Evolutionary conservation across 1,140 invertebrate genomes (phyloP).

Genomic region (Pseudomyrmex flavicornis): DNA sequence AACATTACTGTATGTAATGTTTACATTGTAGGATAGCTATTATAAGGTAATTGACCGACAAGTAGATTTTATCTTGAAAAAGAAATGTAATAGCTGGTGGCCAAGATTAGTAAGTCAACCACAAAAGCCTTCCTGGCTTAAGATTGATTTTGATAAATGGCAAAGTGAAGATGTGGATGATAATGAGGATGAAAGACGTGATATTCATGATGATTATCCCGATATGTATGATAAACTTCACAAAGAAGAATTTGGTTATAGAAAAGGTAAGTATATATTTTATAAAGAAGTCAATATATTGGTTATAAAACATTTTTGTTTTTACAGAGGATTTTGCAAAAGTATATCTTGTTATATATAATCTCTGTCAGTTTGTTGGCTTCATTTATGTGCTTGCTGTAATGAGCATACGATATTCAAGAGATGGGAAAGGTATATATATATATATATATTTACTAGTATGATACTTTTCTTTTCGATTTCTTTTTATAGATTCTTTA

Average conservation of each 20-base stretch:
- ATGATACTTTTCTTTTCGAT: not conserved
- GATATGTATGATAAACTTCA: slow-evolving; percentile 91
- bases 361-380: slow-evolving; percentile 95
- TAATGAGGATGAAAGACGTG: slow-evolving; percentile 87
- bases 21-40: slow-evolving; percentile 83
- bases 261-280: slow-evolving; percentile 87
- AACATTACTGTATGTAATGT: not conserved
- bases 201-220: slow-evolving; percentile 91
- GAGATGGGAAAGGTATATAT: slow-evolving; percentile 88
- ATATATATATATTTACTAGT: not conserved
- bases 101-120: slow-evolving; percentile 91
- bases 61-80: slow-evolving; percentile 91
- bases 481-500: too few relatives aligned
- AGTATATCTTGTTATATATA: slow-evolving; percentile 95
- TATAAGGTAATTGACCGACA: slow-evolving; percentile 90
- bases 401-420: slow-evolving; percentile 90
- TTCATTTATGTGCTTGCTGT: slow-evolving; percentile 92
- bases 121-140: slow-evolving; percentile 95
- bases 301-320: slow-evolving; percentile 8
- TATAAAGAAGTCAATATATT: slow-evolving; percentile 9
- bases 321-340: slow-evolving; percentile 91
- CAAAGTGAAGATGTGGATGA: slow-evolving; percentile 87
- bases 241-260: slow-evolving; percentile 92
- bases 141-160: slow-evolving; percentile 86
- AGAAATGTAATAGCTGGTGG: slow-evolving; percentile 91